phyloP scores from a whole-genome alignment of 2,113 vertebrate genomes.

The Patagioenas fasciata region DNA sequence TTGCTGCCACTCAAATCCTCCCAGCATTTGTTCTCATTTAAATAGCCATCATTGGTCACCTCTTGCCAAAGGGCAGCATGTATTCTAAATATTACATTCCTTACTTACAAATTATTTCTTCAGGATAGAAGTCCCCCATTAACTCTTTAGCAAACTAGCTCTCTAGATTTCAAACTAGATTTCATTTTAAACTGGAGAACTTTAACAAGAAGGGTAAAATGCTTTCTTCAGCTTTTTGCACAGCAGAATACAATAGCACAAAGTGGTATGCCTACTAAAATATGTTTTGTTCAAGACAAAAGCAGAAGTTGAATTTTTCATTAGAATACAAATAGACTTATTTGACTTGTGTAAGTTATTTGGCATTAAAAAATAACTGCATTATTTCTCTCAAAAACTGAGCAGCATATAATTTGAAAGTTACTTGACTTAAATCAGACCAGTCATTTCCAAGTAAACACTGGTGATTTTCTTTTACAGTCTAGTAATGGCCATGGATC shows the following conservation, averaged over 20 bases:
- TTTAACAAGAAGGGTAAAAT: not conserved
- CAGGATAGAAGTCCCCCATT: not conserved
- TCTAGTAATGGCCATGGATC: not conserved
- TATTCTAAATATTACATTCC: not conserved
- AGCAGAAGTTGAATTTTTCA: not conserved
- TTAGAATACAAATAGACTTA: constrained; percentile 21
- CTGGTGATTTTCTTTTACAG: not conserved
- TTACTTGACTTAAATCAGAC: not conserved
- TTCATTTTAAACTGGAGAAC: not conserved
- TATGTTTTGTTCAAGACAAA: not conserved
- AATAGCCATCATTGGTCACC: not conserved
- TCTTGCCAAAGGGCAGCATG: not conserved
- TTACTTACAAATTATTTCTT: not conserved
- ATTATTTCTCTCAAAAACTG: not conserved
- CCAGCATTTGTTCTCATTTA: not conserved
- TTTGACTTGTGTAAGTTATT: not conserved
- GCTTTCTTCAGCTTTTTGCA: constrained; percentile 13
- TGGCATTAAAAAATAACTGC: not conserved
- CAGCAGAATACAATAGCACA: not conserved
- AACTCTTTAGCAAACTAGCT: not conserved
- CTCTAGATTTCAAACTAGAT: not conserved
- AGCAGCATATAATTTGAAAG: not conserved
- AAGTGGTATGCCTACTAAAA: not conserved
- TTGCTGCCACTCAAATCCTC: constrained; percentile 7
- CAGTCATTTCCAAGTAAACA: not conserved